A percentile compares a stretch with the other conserved stretches of the same genome.
Evolutionary conservation across 2,797 vertebrate species (phyloP).

Genomic region (Microctenopoma lineatum): DNA sequence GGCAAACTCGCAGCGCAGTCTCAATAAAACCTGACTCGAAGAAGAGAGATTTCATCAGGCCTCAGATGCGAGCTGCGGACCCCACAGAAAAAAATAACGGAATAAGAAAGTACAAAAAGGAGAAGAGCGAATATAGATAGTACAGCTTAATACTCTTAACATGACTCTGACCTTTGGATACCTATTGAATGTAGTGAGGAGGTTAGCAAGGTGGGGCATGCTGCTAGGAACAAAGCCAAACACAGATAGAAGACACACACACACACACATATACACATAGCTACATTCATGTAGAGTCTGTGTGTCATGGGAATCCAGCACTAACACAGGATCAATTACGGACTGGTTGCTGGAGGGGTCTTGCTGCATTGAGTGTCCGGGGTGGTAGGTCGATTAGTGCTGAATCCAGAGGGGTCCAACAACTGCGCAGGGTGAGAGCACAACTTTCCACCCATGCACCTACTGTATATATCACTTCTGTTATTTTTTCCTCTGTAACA

Average conservation of each 20-base stretch:
- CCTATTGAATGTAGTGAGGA: conserved; percentile 49
- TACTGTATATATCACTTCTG: conserved; percentile 30
- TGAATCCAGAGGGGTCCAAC: conserved; percentile 71
- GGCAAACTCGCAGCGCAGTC: conserved; percentile 23
- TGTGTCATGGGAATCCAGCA: conserved; percentile 65
- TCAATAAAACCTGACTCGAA: conserved; percentile 57
- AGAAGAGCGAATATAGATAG: conserved; percentile 46
- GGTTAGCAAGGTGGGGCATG: conserved; percentile 53
- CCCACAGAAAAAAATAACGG: conserved; percentile 38
- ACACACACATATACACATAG: conserved; percentile 40
- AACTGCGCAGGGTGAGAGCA: conserved; percentile 51
- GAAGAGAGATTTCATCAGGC: conserved; percentile 59
- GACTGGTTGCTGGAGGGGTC: conserved; percentile 80
- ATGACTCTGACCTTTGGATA: conserved; percentile 61
- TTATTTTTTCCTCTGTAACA: conserved; percentile 33
- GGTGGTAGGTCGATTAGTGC: conserved; percentile 77
- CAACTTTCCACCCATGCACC: conserved; percentile 45
- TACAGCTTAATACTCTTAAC: conserved; percentile 33
- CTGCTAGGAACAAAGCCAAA: conserved; percentile 53
- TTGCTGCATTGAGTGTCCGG: conserved; percentile 74
- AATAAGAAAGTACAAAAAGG: not conserved
- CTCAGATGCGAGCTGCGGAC: conserved; percentile 45
- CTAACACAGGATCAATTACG: conserved; percentile 83
- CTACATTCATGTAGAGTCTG: conserved; percentile 61
- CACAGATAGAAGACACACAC: conserved; percentile 48